These are phyloP conservation scores for Dicrurus megarhynchus DNA, from an alignment of 2,113 vertebrate genomes.

Conservation along the genomic window DNA sequence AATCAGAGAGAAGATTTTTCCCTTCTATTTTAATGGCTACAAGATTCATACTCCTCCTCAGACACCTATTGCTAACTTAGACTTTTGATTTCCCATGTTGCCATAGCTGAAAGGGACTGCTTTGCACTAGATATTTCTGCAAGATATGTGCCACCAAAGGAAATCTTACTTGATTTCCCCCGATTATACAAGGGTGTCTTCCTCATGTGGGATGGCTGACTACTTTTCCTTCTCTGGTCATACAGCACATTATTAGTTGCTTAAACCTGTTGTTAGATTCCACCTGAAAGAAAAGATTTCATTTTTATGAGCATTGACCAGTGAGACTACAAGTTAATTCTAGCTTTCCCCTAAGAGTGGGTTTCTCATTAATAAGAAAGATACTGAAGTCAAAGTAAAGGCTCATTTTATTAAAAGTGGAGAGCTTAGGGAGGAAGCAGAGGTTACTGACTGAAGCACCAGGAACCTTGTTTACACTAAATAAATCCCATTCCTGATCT, in stretches of 20 bases:
- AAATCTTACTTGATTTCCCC: constrained; percentile 11
- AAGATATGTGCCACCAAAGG: neutral
- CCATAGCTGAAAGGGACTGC: neutral
- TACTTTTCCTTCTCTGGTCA: neutral
- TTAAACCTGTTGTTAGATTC: neutral
- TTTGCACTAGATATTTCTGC: neutral
- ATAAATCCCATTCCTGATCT: neutral
- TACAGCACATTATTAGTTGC: neutral
- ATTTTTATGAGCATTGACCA: neutral
- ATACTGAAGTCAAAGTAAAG: neutral
- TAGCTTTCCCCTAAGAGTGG: neutral
- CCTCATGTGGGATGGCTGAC: neutral
- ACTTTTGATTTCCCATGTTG: constrained; percentile 28
- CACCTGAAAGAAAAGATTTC: neutral
- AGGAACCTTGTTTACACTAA: neutral
- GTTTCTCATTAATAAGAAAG: constrained; percentile 7
- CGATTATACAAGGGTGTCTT: neutral
- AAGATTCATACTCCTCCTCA: neutral
- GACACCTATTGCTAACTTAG: neutral
- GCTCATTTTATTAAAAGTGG: neutral
- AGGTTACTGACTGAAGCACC: neutral
- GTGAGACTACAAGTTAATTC: neutral
- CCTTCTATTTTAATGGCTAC: neutral
- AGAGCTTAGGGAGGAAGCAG: neutral
- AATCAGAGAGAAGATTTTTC: neutral